Base-by-base conservation (phyloP, 2,113 vertebrate genomes). In the Entosphenus tridentatus region DNA sequence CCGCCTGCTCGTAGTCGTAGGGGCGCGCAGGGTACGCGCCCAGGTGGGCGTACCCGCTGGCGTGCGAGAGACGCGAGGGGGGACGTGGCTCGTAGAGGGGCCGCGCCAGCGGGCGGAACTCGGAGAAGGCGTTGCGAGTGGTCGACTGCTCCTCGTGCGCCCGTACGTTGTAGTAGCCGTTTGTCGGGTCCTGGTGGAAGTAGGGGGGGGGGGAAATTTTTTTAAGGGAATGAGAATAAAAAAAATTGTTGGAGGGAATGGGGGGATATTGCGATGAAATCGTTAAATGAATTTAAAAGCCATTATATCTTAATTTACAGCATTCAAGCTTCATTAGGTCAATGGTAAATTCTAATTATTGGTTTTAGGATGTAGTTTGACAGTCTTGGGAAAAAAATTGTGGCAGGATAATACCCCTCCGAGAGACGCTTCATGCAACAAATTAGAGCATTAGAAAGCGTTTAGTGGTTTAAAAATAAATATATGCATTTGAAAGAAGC, bases 151-250 rank as follows among this genome's bases (percentile, higher is more conserved):
- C 88, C 1, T 96, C 89, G 6, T 88, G 82, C 57, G 89, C 90
- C 0, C 87, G 82, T 16, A 96, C 89, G 1, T 96, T 95, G 83
- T 96, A 95, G 79, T 95, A 96, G 72, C 90, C 89, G 0, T 96
- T 95, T 72, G 89, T 95, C 57, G 90, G 90, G 76, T 93, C 90
- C 90, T 95, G 77, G 6, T 9, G 67, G 56, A 1, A 11, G 39
- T 67, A 18, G 67, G 18, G 56, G 39, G 39, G 39, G 39, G 39
- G 39, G 39, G 5, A 1, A 5, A 6, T 39, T 39, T 39, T 16
- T 65, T 8, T 8, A 11, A 65, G 11, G 62, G n/a, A 10, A 65
- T 16, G 58, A 62, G 62, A 65, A 16, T 65, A 65, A 65, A 21
- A 11, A 65, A 11, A 65, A 65, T 39, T 39, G 39, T 39, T 39